These are phyloP conservation scores for Vanessa cardui DNA, from an alignment of 2,888 invertebrate genomes.

Conservation along the genomic window DNA sequence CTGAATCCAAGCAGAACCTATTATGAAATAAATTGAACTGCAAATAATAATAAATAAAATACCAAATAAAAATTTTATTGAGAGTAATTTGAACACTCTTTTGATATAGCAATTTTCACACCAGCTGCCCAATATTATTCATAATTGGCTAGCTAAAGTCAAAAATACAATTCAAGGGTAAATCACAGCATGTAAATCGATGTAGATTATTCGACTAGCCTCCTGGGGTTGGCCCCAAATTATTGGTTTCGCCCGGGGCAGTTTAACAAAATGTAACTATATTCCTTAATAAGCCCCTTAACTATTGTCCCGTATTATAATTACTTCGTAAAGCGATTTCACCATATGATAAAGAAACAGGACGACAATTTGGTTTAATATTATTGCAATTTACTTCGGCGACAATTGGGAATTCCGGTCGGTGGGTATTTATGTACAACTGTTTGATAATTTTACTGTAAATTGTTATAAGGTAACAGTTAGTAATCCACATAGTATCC, in stretches of 20 bases:
- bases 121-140: conserved; percentile 37
- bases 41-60: background rate
- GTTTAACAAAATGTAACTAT: conserved; percentile 68
- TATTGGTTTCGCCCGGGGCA: conserved; percentile 75
- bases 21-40: too few species aligned
- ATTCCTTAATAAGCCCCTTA: conserved; percentile 74
- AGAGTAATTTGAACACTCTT: background rate
- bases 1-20: too few species aligned
- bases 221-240: conserved; percentile 69
- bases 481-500: too few species aligned
- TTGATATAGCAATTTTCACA: conserved; percentile 15
- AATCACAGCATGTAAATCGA: conserved; percentile 69
- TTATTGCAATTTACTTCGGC: conserved; percentile 15
- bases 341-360: conserved; percentile 53
- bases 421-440: background rate
- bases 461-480: background rate
- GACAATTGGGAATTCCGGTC: background rate
- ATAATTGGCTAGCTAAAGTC: conserved; percentile 37
- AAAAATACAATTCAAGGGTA: conserved; percentile 48
- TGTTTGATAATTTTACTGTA: background rate
- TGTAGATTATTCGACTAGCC: conserved; percentile 53
- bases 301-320: conserved; percentile 59
- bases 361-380: conserved; percentile 25
- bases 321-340: conserved; percentile 55
- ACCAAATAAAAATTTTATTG: background rate